Conservation (phyloP, 2,888 invertebrate genomes). For the Dryomyza anilis region DNA sequence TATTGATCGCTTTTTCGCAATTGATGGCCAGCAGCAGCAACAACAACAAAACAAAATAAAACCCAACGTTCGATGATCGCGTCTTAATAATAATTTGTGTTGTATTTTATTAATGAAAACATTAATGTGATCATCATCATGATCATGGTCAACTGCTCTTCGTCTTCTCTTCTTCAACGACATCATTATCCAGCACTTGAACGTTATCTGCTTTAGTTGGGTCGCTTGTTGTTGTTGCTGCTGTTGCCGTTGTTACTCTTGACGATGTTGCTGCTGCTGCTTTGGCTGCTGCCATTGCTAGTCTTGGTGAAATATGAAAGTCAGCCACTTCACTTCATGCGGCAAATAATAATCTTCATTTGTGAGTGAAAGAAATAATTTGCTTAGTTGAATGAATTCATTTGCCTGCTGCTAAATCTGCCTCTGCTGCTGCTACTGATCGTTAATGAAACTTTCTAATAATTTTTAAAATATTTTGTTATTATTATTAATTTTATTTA, state of each 20-base stretch:
- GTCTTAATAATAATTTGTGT: too few relatives aligned
- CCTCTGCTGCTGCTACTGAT: neutral
- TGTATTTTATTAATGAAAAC: too few relatives aligned
- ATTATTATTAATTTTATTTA: neutral
- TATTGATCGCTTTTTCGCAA: too few relatives aligned
- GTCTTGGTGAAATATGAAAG: neutral
- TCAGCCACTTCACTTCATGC: neutral
- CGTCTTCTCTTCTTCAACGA: too few relatives aligned
- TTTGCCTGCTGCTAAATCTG: neutral
- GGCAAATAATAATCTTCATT: neutral
- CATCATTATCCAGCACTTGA: too few relatives aligned
- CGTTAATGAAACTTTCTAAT: slow-evolving; percentile 11
- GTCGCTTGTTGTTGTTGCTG: slow-evolving; percentile 36
- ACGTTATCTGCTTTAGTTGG: too few relatives aligned
- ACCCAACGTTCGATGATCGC: too few relatives aligned
- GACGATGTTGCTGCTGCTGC: slow-evolving; percentile 29
- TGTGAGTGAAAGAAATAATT: neutral
- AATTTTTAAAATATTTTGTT: neutral
- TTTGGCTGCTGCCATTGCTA: slow-evolving; percentile 33
- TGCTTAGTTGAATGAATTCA: neutral
- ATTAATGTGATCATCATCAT: too few relatives aligned
- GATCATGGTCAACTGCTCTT: too few relatives aligned
- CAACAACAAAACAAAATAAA: too few relatives aligned
- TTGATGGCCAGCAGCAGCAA: too few relatives aligned
- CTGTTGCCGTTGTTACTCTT: slow-evolving; percentile 29